Evolutionary conservation across 2,113 vertebrate species (phyloP).

Genomic region (Gymnocephalus cernua): DNA sequence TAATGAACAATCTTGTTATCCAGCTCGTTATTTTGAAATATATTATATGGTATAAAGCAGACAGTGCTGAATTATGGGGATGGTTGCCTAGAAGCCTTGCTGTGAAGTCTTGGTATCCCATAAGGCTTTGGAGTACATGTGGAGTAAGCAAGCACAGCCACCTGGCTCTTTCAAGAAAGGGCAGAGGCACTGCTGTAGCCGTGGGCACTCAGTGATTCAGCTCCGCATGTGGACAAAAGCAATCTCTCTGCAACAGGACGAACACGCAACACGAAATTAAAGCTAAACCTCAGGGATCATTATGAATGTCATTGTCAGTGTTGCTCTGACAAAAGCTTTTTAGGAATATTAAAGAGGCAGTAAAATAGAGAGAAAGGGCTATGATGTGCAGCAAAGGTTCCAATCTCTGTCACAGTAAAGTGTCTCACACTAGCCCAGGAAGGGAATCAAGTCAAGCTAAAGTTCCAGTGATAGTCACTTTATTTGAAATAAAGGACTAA

Average conservation of each 20-base stretch:
- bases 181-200: constrained; percentile 35
- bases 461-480: not conserved
- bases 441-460: not conserved
- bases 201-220: constrained; percentile 4
- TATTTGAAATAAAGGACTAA: not conserved
- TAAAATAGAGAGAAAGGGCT: not conserved
- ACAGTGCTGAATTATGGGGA: constrained; percentile 32
- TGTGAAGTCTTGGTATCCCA: constrained; percentile 38
- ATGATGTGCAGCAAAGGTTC: not conserved
- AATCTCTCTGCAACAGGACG: constrained; percentile 15
- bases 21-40: constrained; percentile 28
- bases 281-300: not conserved
- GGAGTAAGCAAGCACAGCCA: constrained; percentile 39
- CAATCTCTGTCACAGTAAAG: constrained; percentile 2
- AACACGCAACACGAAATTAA: too few species aligned
- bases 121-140: constrained; percentile 40
- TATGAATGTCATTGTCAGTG: not conserved
- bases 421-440: not conserved
- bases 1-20: constrained; percentile 25
- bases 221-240: constrained; percentile 14
- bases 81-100: constrained; percentile 19
- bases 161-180: constrained; percentile 56
- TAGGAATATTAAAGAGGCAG: not conserved
- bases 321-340: not conserved
- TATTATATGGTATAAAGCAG: not conserved